Evolutionary conservation across 2,797 vertebrate genomes (phyloP), one percentile per base, ranked within the genome.

Genomic region (Paramormyrops hopkinsi): DNA sequence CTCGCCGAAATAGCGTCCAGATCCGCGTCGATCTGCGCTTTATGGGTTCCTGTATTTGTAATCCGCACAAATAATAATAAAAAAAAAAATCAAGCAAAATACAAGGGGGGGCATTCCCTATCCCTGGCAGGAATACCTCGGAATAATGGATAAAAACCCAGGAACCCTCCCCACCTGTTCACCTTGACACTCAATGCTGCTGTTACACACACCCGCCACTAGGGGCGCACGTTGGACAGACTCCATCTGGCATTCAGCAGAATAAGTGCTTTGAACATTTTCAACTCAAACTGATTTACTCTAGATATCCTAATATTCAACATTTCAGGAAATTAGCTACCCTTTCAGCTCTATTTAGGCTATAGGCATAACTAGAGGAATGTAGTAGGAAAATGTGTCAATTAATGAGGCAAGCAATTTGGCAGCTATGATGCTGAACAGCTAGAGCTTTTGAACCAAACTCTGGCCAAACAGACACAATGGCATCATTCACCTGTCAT

Each of bases 331-430:
- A 82, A 82, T 82, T 46, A 82, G 9, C 41, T 33, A 44, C 19
- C 76, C 2, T 44, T 82, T 82, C 76, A 82, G 76, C 76, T 82
- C 41, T 22, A 19, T 44, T 46, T 82, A 37, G 33, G 14, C 69
- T 76, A 79, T 46, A 79, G 73, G 73, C 73, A 41, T 79, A n/a
- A 41, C 33, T 46, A n/a, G 37, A 82, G 41, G 6, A 79, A 79
- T 79, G 33, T 37, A 19, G 17, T 46, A 44, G 73, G 76, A 82
- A 82, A 17, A 76, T 17, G 17, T 82, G 76, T 46, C 37, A 44
- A 82, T 82, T 82, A 82, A 82, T 82, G 76, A 82, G 76, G 41
- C 76, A 46, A 82, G 41, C 76, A 82, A n/a, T 82, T 82, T 82
- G 76, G 76, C 76, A 82, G 76, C 37, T 82, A 46, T 22, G 19